Base-by-base conservation (phyloP, 2,888 invertebrate species). In the Xylota segnis region DNA sequence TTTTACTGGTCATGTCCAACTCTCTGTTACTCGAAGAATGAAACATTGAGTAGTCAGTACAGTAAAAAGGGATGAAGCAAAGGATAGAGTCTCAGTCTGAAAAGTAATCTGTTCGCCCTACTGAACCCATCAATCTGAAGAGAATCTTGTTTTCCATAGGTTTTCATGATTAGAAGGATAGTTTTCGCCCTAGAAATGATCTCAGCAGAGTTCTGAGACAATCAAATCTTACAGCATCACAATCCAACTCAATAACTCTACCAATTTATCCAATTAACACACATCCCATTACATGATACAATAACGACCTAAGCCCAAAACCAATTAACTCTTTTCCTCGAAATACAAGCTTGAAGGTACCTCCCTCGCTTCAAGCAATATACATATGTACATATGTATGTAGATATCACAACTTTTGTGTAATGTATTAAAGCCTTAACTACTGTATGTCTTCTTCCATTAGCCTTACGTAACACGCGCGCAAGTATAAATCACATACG, bases 401-500 rank as follows among this genome's bases (percentile, higher is more conserved):
- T 23, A 23, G 16, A 59, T 27, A 72, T 40, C 34, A 50, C 27
- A 23, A 18, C 14, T 29, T 52, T 52, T 59, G 58, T 47, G 58
- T 23, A 61, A 50, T 40, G 45, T n/a, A 40, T 50, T 40, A 27
- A 40, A 52, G 37, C 10, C 10, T 45, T n/a, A 23, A 16, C 29
- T 45, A 32, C 32, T 18, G 29, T 23, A 37, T 54, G 16, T 29
- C 63, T 16, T 29, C 63, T 27, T 12, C 32, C 23, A 61, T 61
- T 18, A 50, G 43, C 14, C 50, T 72, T 79, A 72, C 58, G 50
- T 72, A 72, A 72, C 16, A 18, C 16, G 10, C 0, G n/a, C n/a
- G 34, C 78, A 71, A 47, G 63, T 71, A 77, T 29, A 61, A 54
- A 77, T 70, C 68, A 59, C 43, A 68, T 43, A 43, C 6, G 2